Conservation (phyloP, 2,113 vertebrate genomes). For the Psilopsiagon aurifrons region DNA sequence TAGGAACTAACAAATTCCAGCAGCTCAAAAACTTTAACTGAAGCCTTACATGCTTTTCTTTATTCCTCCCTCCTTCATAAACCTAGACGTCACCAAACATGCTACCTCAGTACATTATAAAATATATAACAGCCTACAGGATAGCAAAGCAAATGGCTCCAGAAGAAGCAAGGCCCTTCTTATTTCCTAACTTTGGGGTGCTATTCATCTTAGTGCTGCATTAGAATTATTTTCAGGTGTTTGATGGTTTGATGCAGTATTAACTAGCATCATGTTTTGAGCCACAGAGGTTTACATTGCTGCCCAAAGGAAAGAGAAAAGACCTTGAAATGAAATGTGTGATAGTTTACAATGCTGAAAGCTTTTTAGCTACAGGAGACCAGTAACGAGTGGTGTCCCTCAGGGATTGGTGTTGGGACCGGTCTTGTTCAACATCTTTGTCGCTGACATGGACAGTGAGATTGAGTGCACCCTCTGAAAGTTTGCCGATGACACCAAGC, state of each 20-base stretch:
- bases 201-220: neutral
- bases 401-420: no score
- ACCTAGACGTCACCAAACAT: neutral
- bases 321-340: slow-evolving; percentile 45
- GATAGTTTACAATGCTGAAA: slow-evolving; percentile 10
- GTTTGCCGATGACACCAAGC: no score
- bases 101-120: neutral
- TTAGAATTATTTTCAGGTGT: slow-evolving; percentile 31
- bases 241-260: slow-evolving; percentile 61
- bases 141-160: neutral
- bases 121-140: neutral
- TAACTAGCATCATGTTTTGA: slow-evolving; percentile 33
- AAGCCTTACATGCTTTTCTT: neutral
- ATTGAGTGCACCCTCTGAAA: no score
- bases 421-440: no score
- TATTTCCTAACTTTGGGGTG: neutral
- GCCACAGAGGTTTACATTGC: neutral
- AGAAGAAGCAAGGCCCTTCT: neutral
- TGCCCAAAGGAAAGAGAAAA: slow-evolving; percentile 50
- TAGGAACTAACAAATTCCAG: neutral
- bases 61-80: neutral
- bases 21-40: neutral
- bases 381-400: no score
- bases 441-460: no score
- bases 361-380: slow-evolving; percentile 40